Conservation (phyloP, 2,888 invertebrate genomes). For the Acronicta alni region DNA sequence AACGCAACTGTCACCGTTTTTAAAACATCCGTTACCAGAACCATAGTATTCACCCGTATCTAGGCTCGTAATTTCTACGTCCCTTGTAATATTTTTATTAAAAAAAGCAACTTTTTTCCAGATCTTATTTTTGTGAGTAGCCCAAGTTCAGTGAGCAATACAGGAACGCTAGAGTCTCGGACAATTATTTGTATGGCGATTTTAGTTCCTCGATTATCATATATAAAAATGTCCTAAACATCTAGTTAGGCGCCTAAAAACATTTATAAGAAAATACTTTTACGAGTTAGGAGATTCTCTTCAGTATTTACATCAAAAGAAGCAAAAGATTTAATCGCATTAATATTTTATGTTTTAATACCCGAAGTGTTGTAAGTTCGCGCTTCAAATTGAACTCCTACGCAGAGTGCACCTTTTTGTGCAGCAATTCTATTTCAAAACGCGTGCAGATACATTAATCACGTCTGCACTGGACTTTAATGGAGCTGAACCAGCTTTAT, state of each 20-base stretch:
- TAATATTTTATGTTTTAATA: constrained; percentile 7
- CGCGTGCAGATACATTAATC: constrained; percentile 53
- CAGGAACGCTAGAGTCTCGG: too few species aligned
- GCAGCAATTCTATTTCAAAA: constrained; percentile 51
- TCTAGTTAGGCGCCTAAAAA: not conserved
- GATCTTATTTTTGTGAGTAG: constrained; percentile 1
- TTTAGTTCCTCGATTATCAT: too few species aligned
- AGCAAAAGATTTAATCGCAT: not conserved
- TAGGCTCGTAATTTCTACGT: constrained; percentile 19
- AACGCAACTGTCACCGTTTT: constrained; percentile 28
- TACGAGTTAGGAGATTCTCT: not conserved
- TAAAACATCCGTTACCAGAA: constrained; percentile 40
- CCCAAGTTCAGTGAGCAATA: too few species aligned
- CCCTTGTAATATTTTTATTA: too few species aligned
- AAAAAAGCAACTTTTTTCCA: constrained; percentile 7
- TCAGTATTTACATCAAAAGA: constrained; percentile 6
- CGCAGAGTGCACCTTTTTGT: constrained; percentile 43
- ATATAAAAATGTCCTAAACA: too few species aligned
- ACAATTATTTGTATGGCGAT: too few species aligned
- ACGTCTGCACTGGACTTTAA: constrained; percentile 49
- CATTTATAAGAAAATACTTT: too few species aligned
- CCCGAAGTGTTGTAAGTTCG: constrained; percentile 9
- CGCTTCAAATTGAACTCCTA: constrained; percentile 27
- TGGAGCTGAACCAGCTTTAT: constrained; percentile 48
- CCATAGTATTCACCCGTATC: constrained; percentile 17